These are phyloP conservation scores for Musca vetustissima DNA, from an alignment of 1,140 invertebrate species.

Conservation along the genomic window DNA sequence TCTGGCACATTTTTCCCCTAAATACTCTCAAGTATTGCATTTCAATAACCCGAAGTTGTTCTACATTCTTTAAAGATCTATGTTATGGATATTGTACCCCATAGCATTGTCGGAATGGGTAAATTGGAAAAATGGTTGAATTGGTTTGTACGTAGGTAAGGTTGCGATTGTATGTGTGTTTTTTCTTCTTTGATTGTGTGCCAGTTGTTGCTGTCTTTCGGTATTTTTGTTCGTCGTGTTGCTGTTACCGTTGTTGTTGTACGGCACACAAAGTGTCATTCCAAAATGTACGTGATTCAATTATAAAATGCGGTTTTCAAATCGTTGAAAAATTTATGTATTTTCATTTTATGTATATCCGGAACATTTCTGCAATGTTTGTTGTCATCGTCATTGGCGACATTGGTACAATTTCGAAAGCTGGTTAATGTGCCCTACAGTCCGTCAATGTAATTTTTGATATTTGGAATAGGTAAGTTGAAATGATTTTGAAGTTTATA, in stretches of 20 bases:
- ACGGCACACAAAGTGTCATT: constrained; percentile 19
- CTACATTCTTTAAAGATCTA: too few relatives aligned
- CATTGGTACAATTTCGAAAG: not conserved
- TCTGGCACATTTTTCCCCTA: too few relatives aligned
- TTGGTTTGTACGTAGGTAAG: not conserved
- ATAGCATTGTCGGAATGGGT: too few relatives aligned
- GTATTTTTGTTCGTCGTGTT: too few relatives aligned
- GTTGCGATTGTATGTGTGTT: not conserved
- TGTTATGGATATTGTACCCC: too few relatives aligned
- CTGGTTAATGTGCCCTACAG: too few relatives aligned
- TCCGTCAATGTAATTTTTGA: too few relatives aligned
- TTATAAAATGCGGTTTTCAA: constrained; percentile 55
- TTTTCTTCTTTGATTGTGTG: too few relatives aligned
- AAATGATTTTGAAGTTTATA: too few relatives aligned
- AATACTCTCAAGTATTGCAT: too few relatives aligned
- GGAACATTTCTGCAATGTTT: constrained; percentile 6
- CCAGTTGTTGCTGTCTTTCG: not conserved
- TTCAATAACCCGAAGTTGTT: too few relatives aligned
- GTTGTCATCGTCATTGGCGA: not conserved
- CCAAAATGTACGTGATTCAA: constrained; percentile 49
- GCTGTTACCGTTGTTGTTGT: not conserved
- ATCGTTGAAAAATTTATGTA: constrained; percentile 55
- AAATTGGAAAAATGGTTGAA: not conserved
- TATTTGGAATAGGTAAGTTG: too few relatives aligned
- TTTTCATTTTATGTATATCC: constrained; percentile 47